Percentiles rank a stretch among this genome's conserved stretches.
phyloP scores from a whole-genome alignment of 2,797 vertebrate genomes.

The Centropyge bicolor region DNA sequence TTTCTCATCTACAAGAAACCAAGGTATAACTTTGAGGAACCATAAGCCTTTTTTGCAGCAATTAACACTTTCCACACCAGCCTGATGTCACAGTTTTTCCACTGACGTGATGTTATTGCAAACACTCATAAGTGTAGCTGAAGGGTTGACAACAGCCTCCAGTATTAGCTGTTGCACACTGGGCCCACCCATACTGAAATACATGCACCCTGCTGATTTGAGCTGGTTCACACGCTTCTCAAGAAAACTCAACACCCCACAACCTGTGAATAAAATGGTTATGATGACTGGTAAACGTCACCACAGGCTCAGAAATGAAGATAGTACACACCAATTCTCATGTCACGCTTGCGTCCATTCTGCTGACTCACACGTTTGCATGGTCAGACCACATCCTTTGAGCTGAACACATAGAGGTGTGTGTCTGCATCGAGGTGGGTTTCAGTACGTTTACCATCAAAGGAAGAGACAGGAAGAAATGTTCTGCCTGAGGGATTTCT shows the following conservation, averaged over 20 bases:
- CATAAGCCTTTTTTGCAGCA: too few species aligned
- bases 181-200: background rate
- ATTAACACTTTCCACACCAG: background rate
- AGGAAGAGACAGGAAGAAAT: conserved; percentile 46
- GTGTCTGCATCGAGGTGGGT: background rate
- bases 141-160: too few species aligned
- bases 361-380: conserved; percentile 50
- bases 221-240: background rate
- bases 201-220: background rate
- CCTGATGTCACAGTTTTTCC: background rate
- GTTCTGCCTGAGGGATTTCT: background rate
- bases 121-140: background rate
- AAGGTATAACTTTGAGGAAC: too few species aligned
- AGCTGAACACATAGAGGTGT: conserved; percentile 38
- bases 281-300: conserved; percentile 16
- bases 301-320: background rate
- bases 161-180: background rate
- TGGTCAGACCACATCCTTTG: conserved; percentile 71
- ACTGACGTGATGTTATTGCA: background rate
- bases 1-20: too few species aligned
- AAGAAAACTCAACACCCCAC: background rate
- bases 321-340: rapidly evolving
- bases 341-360: background rate
- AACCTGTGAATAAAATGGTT: background rate
- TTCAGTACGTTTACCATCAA: conserved; percentile 24